Evolutionary conservation across 2,888 invertebrate genomes (phyloP).

Genomic region (Clistopyga incitator): DNA sequence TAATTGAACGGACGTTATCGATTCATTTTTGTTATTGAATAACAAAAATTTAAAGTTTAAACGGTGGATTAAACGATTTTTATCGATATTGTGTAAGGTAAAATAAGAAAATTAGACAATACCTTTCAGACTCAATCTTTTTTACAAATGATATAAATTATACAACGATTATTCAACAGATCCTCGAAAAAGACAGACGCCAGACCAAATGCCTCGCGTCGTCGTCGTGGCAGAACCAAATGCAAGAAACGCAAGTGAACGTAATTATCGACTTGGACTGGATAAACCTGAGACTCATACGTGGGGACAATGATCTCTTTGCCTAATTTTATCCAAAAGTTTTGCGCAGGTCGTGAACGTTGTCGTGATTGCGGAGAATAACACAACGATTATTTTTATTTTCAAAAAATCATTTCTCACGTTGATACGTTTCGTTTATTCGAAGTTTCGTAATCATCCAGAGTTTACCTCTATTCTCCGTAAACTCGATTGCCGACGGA

Average conservation of each 20-base stretch:
- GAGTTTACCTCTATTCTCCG: not conserved
- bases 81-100: not conserved
- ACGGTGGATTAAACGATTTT: no score
- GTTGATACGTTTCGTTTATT: not conserved
- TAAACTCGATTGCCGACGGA: slow-evolving; percentile 3
- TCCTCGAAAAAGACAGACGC: slow-evolving; percentile 84
- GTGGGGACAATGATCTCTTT: slow-evolving; percentile 21
- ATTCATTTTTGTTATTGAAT: no score
- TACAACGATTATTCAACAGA: slow-evolving; percentile 76
- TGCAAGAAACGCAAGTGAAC: slow-evolving; percentile 84
- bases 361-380: slow-evolving; percentile 44
- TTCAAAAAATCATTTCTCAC: slow-evolving; percentile 16
- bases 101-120: not conserved
- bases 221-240: slow-evolving; percentile 83
- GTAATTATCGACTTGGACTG: slow-evolving; percentile 29
- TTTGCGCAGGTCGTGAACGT: slow-evolving; percentile 64
- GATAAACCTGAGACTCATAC: slow-evolving; percentile 40
- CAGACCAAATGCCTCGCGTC: slow-evolving; percentile 80
- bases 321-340: slow-evolving; percentile 44
- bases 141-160: not conserved
- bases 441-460: slow-evolving; percentile 22
- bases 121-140: not conserved
- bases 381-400: slow-evolving; percentile 32
- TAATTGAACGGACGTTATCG: no score
- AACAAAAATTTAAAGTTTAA: no score